Evolutionary conservation across 2,113 vertebrate genomes (phyloP).

Genomic region (Cavia aperea): DNA sequence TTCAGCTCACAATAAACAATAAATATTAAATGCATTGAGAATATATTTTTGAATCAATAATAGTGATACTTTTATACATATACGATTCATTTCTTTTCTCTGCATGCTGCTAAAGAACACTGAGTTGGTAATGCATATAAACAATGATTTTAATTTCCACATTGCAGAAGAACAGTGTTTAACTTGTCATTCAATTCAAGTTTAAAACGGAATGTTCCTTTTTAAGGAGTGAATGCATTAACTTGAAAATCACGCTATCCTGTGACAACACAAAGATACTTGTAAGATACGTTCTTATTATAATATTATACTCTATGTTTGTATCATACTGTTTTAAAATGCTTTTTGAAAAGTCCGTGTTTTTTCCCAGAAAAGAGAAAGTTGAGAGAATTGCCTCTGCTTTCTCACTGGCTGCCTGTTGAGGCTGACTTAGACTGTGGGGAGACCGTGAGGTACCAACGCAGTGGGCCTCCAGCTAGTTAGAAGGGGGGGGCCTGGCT

Average conservation of each 20-base stretch:
- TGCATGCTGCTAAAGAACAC: neutral
- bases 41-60: neutral
- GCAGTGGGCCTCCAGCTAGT: neutral
- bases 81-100: neutral
- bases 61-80: neutral
- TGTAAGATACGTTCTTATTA: neutral
- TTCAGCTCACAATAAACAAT: neutral
- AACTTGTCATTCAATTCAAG: neutral
- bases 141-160: neutral
- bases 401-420: neutral
- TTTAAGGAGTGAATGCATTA: neutral
- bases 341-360: neutral
- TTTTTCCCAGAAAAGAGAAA: neutral
- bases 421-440: neutral
- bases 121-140: neutral
- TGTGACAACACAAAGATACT: neutral
- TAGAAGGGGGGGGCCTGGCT: neutral
- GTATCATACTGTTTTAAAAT: neutral
- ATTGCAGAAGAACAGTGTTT: neutral
- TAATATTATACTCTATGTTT: neutral
- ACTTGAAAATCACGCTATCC: neutral
- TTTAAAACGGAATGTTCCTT: neutral
- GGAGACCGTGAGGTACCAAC: neutral
- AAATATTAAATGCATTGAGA: neutral
- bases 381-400: neutral